Evolutionary conservation across 1,140 invertebrate species (phyloP).

Genomic region (Orussus abietinus): DNA sequence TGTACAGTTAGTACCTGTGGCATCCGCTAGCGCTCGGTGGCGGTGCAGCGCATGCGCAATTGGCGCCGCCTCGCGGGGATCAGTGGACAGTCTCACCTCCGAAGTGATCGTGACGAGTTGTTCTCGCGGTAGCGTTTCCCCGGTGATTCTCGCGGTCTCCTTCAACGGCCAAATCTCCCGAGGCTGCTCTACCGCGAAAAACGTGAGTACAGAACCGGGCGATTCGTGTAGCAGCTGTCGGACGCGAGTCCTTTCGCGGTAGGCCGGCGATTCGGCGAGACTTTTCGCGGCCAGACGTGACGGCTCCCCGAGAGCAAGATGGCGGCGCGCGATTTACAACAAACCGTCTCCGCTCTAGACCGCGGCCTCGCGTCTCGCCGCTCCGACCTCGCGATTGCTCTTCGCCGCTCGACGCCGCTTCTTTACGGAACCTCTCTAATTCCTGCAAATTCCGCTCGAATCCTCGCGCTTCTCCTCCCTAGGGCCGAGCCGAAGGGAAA

Average conservation of each 20-base stretch:
- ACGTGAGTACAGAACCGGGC: slow-evolving; percentile 31
- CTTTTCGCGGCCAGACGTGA: slow-evolving; percentile 22
- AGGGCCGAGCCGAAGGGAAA: too few species aligned
- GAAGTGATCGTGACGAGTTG: slow-evolving; percentile 34
- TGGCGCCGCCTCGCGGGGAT: slow-evolving; percentile 31
- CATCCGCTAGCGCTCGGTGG: background rate
- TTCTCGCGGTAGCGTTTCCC: slow-evolving; percentile 25
- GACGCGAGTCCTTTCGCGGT: slow-evolving; percentile 4
- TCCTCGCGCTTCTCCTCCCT: background rate
- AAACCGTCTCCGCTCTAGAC: slow-evolving; percentile 30
- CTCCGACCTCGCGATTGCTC: slow-evolving; percentile 4
- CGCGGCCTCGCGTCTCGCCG: background rate
- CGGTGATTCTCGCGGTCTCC: slow-evolving; percentile 28
- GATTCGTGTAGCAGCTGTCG: background rate
- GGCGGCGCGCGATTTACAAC: slow-evolving; percentile 44
- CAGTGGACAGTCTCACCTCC: slow-evolving; percentile 31
- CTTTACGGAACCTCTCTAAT: slow-evolving; percentile 1
- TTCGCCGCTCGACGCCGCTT: background rate
- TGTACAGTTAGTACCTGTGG: too few species aligned
- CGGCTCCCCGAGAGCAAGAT: slow-evolving; percentile 38
- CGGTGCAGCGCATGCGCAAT: background rate
- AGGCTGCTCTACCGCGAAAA: slow-evolving; percentile 19
- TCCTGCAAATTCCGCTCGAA: slow-evolving; percentile 4
- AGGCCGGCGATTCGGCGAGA: slow-evolving; percentile 5
- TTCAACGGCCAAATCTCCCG: slow-evolving; percentile 15